A percentile compares a stretch with the other conserved stretches of the same genome.
Evolutionary conservation across 2,113 vertebrate species (phyloP).

Genomic region (Sebastes fasciatus): DNA sequence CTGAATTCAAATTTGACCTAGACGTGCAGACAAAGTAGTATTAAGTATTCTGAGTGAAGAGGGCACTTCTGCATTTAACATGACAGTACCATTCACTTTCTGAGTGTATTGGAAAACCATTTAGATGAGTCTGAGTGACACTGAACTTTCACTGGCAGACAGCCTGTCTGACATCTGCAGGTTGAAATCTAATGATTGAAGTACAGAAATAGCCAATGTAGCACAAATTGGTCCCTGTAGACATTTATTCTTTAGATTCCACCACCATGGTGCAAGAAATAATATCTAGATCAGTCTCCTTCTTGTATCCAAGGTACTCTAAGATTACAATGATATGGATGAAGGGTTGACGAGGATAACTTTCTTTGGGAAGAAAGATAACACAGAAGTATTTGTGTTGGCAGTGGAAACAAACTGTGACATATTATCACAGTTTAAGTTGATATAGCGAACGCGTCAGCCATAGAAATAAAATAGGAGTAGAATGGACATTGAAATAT

Average conservation of each 20-base stretch:
- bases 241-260: constrained; percentile 14
- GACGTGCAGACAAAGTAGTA: constrained; percentile 1
- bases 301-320: not conserved
- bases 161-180: constrained; percentile 31
- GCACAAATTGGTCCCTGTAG: constrained; percentile 35
- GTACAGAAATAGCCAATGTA: constrained; percentile 28
- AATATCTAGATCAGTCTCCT: not conserved
- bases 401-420: not conserved
- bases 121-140: constrained; percentile 31
- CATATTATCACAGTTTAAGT: not conserved
- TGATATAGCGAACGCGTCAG: not conserved
- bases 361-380: not conserved
- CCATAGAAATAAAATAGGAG: too few relatives aligned
- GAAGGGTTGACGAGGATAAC: not conserved
- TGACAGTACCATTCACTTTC: not conserved
- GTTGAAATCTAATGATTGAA: constrained; percentile 45
- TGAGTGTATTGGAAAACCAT: constrained; percentile 11
- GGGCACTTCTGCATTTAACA: not conserved
- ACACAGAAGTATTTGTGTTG: not conserved
- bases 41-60: constrained; percentile 12
- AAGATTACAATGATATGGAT: not conserved
- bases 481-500: too few relatives aligned
- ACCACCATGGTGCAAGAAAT: not conserved
- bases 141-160: constrained; percentile 47
- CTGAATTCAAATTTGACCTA: constrained; percentile 24